A percentile compares a stretch with the other conserved stretches of the same genome.
Evolutionary conservation across 2,113 vertebrate species (phyloP).

Genomic region (Brienomyrus longianalis): DNA sequence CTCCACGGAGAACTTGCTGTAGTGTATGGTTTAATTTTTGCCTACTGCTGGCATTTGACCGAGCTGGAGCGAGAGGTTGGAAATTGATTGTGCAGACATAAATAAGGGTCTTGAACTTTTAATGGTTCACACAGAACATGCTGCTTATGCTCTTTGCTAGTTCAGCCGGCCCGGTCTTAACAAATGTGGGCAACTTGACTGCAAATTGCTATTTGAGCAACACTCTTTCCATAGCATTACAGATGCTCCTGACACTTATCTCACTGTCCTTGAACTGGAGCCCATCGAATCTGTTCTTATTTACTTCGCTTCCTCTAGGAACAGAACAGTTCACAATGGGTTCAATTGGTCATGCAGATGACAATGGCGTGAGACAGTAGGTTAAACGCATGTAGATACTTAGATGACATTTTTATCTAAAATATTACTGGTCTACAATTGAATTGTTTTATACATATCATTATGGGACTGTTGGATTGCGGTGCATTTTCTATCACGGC

Average conservation of each 20-base stretch:
- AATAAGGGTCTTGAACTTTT: background rate
- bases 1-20: background rate
- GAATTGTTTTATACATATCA: background rate
- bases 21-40: background rate
- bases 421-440: background rate
- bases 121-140: background rate
- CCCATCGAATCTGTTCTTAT: background rate
- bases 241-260: background rate
- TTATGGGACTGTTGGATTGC: background rate
- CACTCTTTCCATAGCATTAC: background rate
- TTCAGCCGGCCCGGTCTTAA: background rate
- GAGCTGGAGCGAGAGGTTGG: background rate
- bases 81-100: background rate
- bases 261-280: background rate
- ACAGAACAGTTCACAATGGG: background rate
- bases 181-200: background rate
- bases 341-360: background rate
- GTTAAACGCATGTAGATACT: background rate
- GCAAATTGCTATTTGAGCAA: background rate
- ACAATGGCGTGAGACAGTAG: background rate
- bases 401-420: background rate
- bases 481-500: background rate
- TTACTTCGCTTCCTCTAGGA: background rate
- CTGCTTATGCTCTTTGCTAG: background rate
- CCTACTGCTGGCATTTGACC: background rate